These are phyloP conservation scores for Bhutanitis thaidina DNA, from an alignment of 2,888 invertebrate species.

Conservation along the genomic window DNA sequence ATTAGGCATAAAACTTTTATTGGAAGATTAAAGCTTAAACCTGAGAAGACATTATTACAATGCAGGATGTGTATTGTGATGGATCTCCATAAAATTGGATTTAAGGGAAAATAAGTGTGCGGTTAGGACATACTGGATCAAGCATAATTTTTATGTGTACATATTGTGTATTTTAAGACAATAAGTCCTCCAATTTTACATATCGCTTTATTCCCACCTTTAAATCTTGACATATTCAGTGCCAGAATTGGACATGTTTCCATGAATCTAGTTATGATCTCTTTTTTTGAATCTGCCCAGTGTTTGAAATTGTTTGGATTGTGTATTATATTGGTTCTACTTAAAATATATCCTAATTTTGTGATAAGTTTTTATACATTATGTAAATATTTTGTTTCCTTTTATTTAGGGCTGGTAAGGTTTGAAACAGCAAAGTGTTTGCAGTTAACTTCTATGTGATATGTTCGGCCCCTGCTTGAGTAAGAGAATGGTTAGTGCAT, in stretches of 20 bases:
- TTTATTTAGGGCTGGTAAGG: constrained; percentile 42
- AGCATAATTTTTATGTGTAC: constrained; percentile 63
- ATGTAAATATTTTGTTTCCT: constrained; percentile 67
- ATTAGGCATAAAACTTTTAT: constrained; percentile 39
- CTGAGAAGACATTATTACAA: constrained; percentile 20
- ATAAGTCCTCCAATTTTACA: constrained; percentile 72
- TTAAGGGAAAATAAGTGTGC: constrained; percentile 34
- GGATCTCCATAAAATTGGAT: constrained; percentile 50
- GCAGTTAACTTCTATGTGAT: constrained; percentile 64
- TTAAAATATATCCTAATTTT: constrained; percentile 55
- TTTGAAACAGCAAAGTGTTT: constrained; percentile 53
- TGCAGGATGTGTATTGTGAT: constrained; percentile 34
- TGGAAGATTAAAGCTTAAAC: constrained; percentile 27
- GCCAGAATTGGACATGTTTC: constrained; percentile 48
- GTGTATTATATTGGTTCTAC: constrained; percentile 59
- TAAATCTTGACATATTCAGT: constrained; percentile 42
- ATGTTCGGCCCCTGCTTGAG: constrained; percentile 48
- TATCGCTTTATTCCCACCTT: constrained; percentile 65
- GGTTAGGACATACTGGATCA: constrained; percentile 67
- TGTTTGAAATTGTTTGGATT: constrained; percentile 69
- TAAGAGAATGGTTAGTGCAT: constrained; percentile 61
- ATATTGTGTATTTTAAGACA: constrained; percentile 59
- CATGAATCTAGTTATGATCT: constrained; percentile 78
- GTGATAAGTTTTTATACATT: constrained; percentile 67
- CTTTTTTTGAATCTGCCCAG: constrained; percentile 75